These are phyloP conservation scores for Drosophila ogumai DNA, from an alignment of 1,140 invertebrate species.

Conservation along the genomic window DNA sequence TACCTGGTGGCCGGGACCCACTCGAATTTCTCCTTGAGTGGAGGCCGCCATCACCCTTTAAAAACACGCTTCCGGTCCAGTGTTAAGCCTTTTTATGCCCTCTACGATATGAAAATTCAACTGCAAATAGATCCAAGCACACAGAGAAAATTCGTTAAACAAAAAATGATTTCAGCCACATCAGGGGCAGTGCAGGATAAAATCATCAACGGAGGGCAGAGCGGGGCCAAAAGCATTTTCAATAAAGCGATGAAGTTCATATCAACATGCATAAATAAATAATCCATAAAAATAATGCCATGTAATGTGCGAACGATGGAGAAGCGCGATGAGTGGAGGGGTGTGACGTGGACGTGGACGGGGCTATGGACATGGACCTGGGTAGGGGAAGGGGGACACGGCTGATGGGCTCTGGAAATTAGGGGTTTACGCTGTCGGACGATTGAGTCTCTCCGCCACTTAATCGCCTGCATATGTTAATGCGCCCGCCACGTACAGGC, in stretches of 20 bases:
- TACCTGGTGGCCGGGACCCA: slow-evolving; percentile 97
- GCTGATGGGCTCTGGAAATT: slow-evolving; percentile 47
- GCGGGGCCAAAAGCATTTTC: slow-evolving; percentile 35
- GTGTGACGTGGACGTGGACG: neutral
- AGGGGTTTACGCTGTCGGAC: slow-evolving; percentile 47
- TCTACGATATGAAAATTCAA: slow-evolving; percentile 83
- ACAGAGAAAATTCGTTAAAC: slow-evolving; percentile 33
- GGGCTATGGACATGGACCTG: slow-evolving; percentile 8
- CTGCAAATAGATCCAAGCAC: slow-evolving; percentile 59
- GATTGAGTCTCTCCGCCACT: slow-evolving; percentile 60
- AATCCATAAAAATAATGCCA: slow-evolving; percentile 79
- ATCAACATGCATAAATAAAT: slow-evolving; percentile 79
- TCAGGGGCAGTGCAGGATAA: neutral
- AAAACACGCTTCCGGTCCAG: slow-evolving; percentile 85
- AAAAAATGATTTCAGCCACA: slow-evolving; percentile 27
- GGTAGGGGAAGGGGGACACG: slow-evolving; percentile 19
- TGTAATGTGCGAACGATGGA: slow-evolving; percentile 66
- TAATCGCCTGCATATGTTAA: slow-evolving; percentile 73
- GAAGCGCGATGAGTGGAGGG: slow-evolving; percentile 11
- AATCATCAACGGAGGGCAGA: neutral
- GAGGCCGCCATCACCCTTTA: slow-evolving; percentile 87
- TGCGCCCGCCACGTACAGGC: slow-evolving; percentile 47
- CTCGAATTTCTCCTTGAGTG: slow-evolving; percentile 97
- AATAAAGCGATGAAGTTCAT: slow-evolving; percentile 70
- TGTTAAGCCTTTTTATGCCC: slow-evolving; percentile 85